Conservation (phyloP, 2,888 invertebrate genomes). For the Eurois occulta region DNA sequence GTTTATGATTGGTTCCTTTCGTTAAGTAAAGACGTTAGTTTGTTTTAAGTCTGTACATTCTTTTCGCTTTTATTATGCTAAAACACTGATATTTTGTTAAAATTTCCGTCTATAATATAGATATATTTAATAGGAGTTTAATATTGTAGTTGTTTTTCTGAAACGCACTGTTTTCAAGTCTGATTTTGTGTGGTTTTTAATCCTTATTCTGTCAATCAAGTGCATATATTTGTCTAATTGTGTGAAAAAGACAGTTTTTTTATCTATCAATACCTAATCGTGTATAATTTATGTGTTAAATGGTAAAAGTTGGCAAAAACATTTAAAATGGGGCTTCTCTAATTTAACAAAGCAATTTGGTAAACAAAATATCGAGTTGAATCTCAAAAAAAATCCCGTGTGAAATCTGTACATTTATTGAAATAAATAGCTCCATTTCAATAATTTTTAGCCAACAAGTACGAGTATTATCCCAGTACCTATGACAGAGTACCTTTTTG, state of each 20-base stretch:
- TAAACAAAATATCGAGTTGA: background rate
- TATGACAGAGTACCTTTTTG: conserved; percentile 36
- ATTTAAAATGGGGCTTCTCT: background rate
- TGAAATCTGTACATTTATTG: background rate
- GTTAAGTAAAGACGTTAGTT: conserved; percentile 21
- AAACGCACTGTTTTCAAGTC: conserved; percentile 17
- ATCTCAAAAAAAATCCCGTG: background rate
- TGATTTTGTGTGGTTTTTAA: conserved; percentile 18
- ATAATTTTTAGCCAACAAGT: conserved; percentile 12
- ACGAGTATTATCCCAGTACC: conserved; percentile 48
- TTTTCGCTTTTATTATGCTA: conserved; percentile 26
- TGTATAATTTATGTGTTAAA: conserved; percentile 26
- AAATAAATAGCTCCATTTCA: background rate
- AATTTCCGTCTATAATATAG: background rate
- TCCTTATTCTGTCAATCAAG: background rate
- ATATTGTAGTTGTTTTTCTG: background rate
- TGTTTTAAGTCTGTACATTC: conserved; percentile 22
- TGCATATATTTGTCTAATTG: background rate
- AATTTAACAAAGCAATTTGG: background rate
- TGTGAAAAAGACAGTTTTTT: conserved; percentile 7
- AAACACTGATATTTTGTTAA: conserved; percentile 33
- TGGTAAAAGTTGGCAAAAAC: conserved; percentile 9
- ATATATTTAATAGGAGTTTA: background rate
- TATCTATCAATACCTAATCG: background rate
- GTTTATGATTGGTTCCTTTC: conserved; percentile 52